Base-by-base conservation (phyloP, 1,140 invertebrate genomes). In the Sycophaga agraensis region DNA sequence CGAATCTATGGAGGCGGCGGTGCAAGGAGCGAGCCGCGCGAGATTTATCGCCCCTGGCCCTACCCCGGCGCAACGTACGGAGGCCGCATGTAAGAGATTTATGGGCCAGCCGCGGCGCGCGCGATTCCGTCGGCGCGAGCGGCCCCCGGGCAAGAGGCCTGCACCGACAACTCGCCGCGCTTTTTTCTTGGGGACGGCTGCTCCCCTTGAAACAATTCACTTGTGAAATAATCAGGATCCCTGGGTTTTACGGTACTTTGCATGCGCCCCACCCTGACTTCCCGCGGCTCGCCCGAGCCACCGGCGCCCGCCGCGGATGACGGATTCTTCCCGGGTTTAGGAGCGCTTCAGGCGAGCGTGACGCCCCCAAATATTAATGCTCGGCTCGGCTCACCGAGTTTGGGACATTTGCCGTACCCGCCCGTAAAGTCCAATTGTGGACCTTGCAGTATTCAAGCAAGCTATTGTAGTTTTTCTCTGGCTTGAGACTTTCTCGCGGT, bases 31-130 rank as follows among this genome's bases (percentile, higher is more conserved):
- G 12, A 59, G n/a, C n/a, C n/a, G 19, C 21, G 55, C 28, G 56
- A 60, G 57, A 64, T 66, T 65, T 65, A 65, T 46, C 60, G 51
- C 54, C 51, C 57, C 54, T 45, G 59, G 45, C 34, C 50, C 45
- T 28, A 59, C 5, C 62, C 12, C 39, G 53, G 14, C 9, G 51
- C 31, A 46, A 62, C 54, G 55, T 46, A n/a, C 34, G 35, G 26
- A 49, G 54, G 54, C 42, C 63, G 43, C 35, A 62, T 48, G 46
- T 55, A 45, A 65, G 55, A 54, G 51, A 24, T 48, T 34, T 62
- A 53, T 46, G 55, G 21, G 59, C 24, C 34, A 53, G 39, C 26
- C 60, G 37, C 45, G 43, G n/a, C 50, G 21, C 22, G 53, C 53
- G 21, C 43, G 35, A 40, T 40, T 40, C 50, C 50, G 50, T 40